Base-by-base conservation (phyloP, 2,113 vertebrate genomes). In the Atlantisia rogersi region DNA sequence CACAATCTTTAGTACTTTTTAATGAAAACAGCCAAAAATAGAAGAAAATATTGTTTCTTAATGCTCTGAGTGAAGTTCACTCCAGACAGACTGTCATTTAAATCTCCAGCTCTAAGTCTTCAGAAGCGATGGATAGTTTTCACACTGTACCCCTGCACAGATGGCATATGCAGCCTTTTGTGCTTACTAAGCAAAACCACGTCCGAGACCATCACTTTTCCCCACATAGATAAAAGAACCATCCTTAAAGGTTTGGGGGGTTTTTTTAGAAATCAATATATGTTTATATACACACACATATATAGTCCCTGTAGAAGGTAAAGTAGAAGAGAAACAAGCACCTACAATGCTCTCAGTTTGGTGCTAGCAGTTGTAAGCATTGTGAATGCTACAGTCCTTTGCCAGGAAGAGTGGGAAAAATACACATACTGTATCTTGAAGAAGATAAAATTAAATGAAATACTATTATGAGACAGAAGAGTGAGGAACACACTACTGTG, bases 211-310 rank as follows among this genome's bases (percentile, higher is more conserved):
- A 24, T 17, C 15, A 44, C 37, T 78, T 75, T 46, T 53, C 22
- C 28, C 11, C 21, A 2, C 6, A 11, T 32, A 63, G n/a, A 67
- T 59, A 24, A 86, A 88, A 80, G 48, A 7, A 71, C 37, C 12
- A 29, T 65, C 84, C 24, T 60, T 73, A 31, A 87, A 29, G 11
- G 17, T 46, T 46, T 46, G 17, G 44, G 44, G 18, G 18, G 8
- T 46, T 46, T 46, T 46, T 46, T 39, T 37, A 14, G 70, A 25
- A 55, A 55, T 35, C 29, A 53, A 11, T 15, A 10, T 3, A 37
- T 5, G 15, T 5, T 55, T 2, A 39, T 0, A 82, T 0, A 37
- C 12, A 60, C 12, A 60, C 29, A 83, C 9, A 63, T 1, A 14
- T 12, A 22, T 1, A 35, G 20, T 64, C 21, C 19, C 40, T 64